phyloP scores from a whole-genome alignment of 2,797 vertebrate genomes.

The Hypotaenidia philippensis region DNA sequence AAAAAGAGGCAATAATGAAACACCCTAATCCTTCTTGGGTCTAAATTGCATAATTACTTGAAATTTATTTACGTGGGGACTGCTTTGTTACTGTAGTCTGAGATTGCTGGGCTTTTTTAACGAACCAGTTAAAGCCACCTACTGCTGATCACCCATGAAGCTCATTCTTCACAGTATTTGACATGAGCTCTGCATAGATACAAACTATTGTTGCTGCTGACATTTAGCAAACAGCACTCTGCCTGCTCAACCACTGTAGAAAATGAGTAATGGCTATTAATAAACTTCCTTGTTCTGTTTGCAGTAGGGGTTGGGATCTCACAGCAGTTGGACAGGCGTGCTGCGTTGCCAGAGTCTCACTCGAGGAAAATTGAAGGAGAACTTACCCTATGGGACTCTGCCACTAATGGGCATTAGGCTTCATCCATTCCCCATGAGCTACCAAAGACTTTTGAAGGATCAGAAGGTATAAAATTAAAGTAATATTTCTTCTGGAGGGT shows the following conservation, averaged over 20 bases:
- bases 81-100: not conserved
- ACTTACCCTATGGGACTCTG: not conserved
- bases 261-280: slow-evolving; percentile 49
- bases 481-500: slow-evolving; percentile 34
- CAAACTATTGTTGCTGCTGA: not conserved
- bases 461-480: slow-evolving; percentile 40
- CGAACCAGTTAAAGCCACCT: not conserved
- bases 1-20: slow-evolving; percentile 15
- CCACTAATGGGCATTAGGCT: not conserved
- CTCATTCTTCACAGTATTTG: not conserved
- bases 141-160: not conserved
- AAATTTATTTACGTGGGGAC: not conserved
- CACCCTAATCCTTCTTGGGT: not conserved
- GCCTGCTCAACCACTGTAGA: not conserved
- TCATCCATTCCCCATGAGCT: not conserved
- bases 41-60: slow-evolving; percentile 14
- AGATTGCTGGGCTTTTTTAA: not conserved
- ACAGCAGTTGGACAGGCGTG: not conserved
- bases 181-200: not conserved
- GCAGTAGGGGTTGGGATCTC: not conserved
- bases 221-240: not conserved
- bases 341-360: not conserved
- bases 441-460: slow-evolving; percentile 9
- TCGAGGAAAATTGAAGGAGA: not conserved
- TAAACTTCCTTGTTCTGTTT: slow-evolving; percentile 28